Evolutionary conservation across 2,888 invertebrate genomes (phyloP).

Genomic region (Thymelicus acteon): DNA sequence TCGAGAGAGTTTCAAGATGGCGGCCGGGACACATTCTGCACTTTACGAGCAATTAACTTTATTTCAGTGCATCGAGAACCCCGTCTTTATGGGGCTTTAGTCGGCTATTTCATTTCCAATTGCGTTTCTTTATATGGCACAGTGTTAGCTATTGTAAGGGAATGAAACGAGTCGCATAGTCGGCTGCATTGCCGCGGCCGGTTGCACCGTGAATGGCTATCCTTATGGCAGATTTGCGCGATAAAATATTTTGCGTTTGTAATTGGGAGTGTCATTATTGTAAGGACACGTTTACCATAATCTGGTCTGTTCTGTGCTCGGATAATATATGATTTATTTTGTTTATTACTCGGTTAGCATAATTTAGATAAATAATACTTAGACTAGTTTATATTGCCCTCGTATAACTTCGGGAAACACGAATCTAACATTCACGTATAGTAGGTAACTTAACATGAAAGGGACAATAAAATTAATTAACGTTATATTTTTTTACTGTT

Average conservation of each 20-base stretch:
- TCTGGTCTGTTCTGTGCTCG: slow-evolving; percentile 5
- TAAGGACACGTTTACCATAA: slow-evolving; percentile 15
- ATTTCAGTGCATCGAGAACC: slow-evolving; percentile 53
- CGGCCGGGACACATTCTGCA: slow-evolving; percentile 48
- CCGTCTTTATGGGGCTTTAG: slow-evolving; percentile 50
- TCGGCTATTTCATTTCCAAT: slow-evolving; percentile 51
- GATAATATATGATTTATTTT: slow-evolving; percentile 24
- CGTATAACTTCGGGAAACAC: too few species aligned
- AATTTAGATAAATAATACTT: not conserved
- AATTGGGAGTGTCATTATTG: slow-evolving; percentile 29
- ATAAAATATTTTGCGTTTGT: slow-evolving; percentile 35
- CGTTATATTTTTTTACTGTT: too few species aligned
- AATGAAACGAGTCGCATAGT: slow-evolving; percentile 20
- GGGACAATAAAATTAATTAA: too few species aligned
- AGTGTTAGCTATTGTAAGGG: slow-evolving; percentile 51
- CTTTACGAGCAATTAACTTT: slow-evolving; percentile 62
- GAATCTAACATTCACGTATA: too few species aligned
- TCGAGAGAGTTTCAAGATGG: slow-evolving; percentile 47
- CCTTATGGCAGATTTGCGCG: slow-evolving; percentile 33
- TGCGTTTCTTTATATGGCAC: slow-evolving; percentile 60
- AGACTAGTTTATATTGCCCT: too few species aligned
- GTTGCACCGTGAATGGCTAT: slow-evolving; percentile 46
- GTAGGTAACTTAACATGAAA: too few species aligned
- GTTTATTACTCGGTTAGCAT: not conserved
- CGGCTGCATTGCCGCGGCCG: slow-evolving; percentile 21